Evolutionary conservation across 1,140 invertebrate genomes (phyloP).

Genomic region (Drosophila ohnishii): DNA sequence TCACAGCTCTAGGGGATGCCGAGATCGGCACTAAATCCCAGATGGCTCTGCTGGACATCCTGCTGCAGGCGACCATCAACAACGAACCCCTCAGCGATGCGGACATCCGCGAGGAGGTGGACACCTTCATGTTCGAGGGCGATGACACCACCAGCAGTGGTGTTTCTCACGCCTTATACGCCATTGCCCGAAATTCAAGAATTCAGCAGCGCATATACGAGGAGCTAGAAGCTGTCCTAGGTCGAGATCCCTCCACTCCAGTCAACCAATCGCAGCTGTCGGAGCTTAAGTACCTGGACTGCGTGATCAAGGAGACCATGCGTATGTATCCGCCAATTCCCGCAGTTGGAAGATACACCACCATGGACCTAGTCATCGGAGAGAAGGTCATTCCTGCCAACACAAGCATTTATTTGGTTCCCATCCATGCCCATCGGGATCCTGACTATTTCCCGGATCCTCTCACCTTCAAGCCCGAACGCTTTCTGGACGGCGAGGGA

Average conservation of each 20-base stretch:
- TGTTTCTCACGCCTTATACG: slow-evolving; percentile 61
- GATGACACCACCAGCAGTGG: slow-evolving; percentile 72
- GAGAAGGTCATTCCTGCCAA: too few relatives aligned
- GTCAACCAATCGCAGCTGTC: too few relatives aligned
- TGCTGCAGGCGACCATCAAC: slow-evolving; percentile 86
- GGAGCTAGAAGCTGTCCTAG: too few relatives aligned
- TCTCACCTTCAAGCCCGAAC: slow-evolving; percentile 86
- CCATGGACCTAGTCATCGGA: too few relatives aligned
- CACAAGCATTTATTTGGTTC: too few relatives aligned
- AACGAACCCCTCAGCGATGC: slow-evolving; percentile 85
- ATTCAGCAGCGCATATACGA: slow-evolving; percentile 84
- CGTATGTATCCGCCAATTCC: too few relatives aligned
- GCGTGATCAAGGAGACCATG: too few relatives aligned
- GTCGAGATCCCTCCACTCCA: too few relatives aligned
- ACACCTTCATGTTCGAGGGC: slow-evolving; percentile 91
- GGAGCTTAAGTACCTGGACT: too few relatives aligned
- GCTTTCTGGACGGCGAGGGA: slow-evolving; percentile 84
- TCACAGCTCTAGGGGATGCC: slow-evolving; percentile 55
- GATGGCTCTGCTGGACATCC: slow-evolving; percentile 90
- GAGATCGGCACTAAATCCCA: slow-evolving; percentile 84
- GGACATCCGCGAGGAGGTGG: slow-evolving; percentile 89
- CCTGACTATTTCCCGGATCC: slow-evolving; percentile 64
- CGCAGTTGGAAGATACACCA: too few relatives aligned
- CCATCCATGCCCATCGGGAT: too few relatives aligned
- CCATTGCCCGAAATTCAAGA: slow-evolving; percentile 54